phyloP scores from a whole-genome alignment of 2,888 invertebrate genomes.

The Mystacides longicornis region DNA sequence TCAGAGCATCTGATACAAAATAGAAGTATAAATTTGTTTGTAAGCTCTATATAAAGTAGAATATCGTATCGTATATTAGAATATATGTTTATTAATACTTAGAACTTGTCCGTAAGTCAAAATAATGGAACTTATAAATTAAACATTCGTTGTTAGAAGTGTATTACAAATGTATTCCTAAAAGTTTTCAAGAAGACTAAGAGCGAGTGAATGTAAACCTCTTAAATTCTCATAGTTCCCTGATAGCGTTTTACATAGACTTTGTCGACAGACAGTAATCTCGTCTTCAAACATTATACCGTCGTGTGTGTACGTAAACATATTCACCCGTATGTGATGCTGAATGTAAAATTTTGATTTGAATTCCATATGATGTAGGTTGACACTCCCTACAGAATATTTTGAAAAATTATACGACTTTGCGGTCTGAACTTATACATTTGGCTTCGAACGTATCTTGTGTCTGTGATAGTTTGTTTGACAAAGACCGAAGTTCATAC shows the following conservation, averaged over 20 bases:
- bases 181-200: conserved; percentile 5
- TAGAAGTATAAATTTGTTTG: conserved; percentile 9
- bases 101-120: background rate
- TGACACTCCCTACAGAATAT: no score
- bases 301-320: background rate
- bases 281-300: conserved; percentile 2
- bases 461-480: conserved; percentile 1
- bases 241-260: conserved; percentile 12
- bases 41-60: background rate
- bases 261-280: background rate
- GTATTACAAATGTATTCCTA: conserved; percentile 5
- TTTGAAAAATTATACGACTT: background rate
- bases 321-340: background rate
- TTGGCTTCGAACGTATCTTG: background rate
- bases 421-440: background rate
- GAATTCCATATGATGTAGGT: no score
- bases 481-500: background rate
- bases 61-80: background rate
- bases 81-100: background rate
- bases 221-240: conserved; percentile 4
- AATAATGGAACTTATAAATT: conserved; percentile 1
- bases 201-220: background rate
- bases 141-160: conserved; percentile 3
- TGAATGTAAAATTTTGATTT: conserved; percentile 1
- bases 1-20: conserved; percentile 17